These are phyloP conservation scores for Episyrphus balteatus DNA, from an alignment of 1,140 invertebrate genomes.

Conservation along the genomic window DNA sequence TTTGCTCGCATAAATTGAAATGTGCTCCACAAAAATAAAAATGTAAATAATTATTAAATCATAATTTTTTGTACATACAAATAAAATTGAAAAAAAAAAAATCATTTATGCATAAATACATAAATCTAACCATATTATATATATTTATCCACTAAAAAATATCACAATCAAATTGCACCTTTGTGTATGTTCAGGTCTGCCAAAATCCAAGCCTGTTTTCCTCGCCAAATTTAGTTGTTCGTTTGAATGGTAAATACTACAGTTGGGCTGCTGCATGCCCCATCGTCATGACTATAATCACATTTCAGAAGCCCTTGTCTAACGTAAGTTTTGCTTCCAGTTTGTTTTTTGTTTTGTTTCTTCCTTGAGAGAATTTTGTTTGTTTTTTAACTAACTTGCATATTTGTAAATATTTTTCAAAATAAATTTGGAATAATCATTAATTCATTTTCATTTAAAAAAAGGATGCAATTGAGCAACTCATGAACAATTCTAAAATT, in stretches of 20 bases:
- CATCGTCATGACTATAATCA: conserved; percentile 70
- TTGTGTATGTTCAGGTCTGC: conserved; percentile 47
- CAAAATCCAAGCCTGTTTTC: conserved; percentile 66
- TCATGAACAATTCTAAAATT: conserved; percentile 16
- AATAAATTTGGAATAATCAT: too few species aligned
- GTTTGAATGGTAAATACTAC: conserved; percentile 77
- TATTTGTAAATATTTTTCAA: not conserved
- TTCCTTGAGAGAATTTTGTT: too few species aligned
- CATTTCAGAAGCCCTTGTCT: conserved; percentile 67
- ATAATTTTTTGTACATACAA: too few species aligned
- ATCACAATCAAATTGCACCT: not conserved
- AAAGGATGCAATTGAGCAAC: conserved; percentile 34
- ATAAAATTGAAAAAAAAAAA: too few species aligned
- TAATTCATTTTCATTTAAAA: too few species aligned
- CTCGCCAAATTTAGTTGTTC: conserved; percentile 78
- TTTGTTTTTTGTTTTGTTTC: not conserved
- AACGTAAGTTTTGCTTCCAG: conserved; percentile 21
- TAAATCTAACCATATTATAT: too few species aligned
- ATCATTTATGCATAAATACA: too few species aligned
- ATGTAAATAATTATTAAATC: too few species aligned
- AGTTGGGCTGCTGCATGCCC: conserved; percentile 81
- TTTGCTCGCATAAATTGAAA: too few species aligned
- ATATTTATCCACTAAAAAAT: too few species aligned
- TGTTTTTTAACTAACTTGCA: too few species aligned
- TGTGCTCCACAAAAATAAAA: too few species aligned